phyloP scores from a whole-genome alignment of 2,888 invertebrate species.

The Tiphia femorata region DNA sequence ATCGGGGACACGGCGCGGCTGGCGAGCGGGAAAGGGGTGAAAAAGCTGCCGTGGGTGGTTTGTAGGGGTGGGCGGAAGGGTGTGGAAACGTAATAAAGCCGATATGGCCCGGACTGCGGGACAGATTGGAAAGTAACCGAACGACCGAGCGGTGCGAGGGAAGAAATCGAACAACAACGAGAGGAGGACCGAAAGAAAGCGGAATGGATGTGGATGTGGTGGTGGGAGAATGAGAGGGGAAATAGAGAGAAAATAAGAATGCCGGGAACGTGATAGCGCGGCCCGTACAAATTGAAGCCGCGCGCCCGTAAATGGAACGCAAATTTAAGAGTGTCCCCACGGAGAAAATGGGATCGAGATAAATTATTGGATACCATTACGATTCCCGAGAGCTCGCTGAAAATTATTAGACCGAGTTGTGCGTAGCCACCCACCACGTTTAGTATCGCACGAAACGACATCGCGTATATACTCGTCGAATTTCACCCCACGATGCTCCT shows the following conservation, averaged over 20 bases:
- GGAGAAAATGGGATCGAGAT: constrained; percentile 35
- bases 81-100: constrained; percentile 40
- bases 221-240: neutral
- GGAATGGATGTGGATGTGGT: neutral
- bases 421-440: no score
- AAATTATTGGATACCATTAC: constrained; percentile 38
- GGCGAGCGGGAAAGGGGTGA: neutral
- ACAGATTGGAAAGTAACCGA: constrained; percentile 41
- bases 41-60: no score
- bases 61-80: no score
- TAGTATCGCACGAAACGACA: no score
- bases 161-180: constrained; percentile 23
- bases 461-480: no score
- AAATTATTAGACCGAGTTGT: no score
- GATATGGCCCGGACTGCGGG: constrained; percentile 28
- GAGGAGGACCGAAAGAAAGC: neutral
- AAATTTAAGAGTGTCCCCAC: constrained; percentile 38
- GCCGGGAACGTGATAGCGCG: neutral
- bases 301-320: constrained; percentile 42
- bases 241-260: constrained; percentile 14
- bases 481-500: no score
- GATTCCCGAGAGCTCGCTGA: no score
- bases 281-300: constrained; percentile 34
- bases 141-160: constrained; percentile 11
- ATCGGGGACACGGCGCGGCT: neutral